Evolutionary conservation across 2,113 vertebrate species (phyloP).

Genomic region (Neotoma lepida): DNA sequence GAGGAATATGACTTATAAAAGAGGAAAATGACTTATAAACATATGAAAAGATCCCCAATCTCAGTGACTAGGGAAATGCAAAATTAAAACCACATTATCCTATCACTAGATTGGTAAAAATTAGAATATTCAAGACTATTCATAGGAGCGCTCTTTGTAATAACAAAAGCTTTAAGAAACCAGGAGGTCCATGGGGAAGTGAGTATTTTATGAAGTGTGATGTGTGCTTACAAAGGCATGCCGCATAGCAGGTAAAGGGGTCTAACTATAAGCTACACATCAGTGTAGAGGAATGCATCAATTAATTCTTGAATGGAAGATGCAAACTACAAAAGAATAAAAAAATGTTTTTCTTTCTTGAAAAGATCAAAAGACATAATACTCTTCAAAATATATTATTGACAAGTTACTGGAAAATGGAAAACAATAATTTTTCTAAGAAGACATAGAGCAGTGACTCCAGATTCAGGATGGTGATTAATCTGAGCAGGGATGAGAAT

Average conservation of each 20-base stretch:
- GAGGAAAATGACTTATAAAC: background rate
- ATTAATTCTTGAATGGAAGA: background rate
- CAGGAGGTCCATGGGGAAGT: background rate
- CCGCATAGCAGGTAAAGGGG: background rate
- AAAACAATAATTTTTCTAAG: constrained; percentile 27
- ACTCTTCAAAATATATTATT: background rate
- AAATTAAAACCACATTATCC: background rate
- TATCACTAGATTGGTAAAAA: background rate
- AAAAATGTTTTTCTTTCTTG: background rate
- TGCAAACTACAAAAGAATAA: background rate
- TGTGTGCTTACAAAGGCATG: background rate
- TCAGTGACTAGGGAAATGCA: constrained; percentile 11
- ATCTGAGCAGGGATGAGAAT: background rate
- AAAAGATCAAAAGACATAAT: background rate
- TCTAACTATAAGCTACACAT: fast-evolving
- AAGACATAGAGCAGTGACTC: background rate
- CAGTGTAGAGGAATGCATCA: too few relatives aligned
- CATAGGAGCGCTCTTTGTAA: background rate
- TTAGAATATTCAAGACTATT: constrained; percentile 35
- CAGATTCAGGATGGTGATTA: background rate
- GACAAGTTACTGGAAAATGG: background rate
- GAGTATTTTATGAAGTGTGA: background rate
- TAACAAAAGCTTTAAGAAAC: constrained; percentile 6
- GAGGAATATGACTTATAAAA: background rate
- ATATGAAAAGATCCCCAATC: background rate